Evolutionary conservation across 2,888 invertebrate genomes (phyloP), one percentile per base, ranked within the genome.

Genomic region (Athetis lepigone): DNA sequence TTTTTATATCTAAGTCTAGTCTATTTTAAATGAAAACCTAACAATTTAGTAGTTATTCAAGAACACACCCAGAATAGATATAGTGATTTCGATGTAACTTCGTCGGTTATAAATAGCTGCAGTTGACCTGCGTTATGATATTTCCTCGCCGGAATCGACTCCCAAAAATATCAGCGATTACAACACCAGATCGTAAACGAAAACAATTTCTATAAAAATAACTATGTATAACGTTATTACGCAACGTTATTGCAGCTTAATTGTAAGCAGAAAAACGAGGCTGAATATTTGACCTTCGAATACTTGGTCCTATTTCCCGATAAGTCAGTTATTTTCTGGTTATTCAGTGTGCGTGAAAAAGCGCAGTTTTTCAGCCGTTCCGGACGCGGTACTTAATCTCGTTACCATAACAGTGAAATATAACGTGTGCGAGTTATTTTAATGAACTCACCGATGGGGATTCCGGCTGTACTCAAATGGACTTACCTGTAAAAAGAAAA

Each of bases 401-500:
- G 52, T 50, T 49, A 57, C 52, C 63, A 77, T 74, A 76, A 58
- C 58, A 40, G 52, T 40, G 39, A 54, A 64, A 45, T 63, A 76
- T 70, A 75, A 66, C 56, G 59, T 43, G 60, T 40, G 63, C 40
- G 57, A 82, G 77, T 55, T 79, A 85, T 81, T 81, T 85, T 83
- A 84, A 83, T 84, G 76, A 82, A 40, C 82, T 77, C 61, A 84
- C 86, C 74, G 65, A 33, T 18, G 55, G 69, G 72, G 62, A 79
- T 73, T 42, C 33, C 64, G 47, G 50, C 69, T n/a, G 45, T 25
- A 55, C 61, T 63, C 47, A 33, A 58, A 63, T 65, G 66, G 66
- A 84, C 90, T 88, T 90, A 90, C 90, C 90, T 90, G 88, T 50
- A 85, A 88, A 70, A 80, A 80, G 65, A 74, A 66, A 75, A 62